Evolutionary conservation across 2,888 invertebrate species (phyloP).

Genomic region (Allacma fusca): DNA sequence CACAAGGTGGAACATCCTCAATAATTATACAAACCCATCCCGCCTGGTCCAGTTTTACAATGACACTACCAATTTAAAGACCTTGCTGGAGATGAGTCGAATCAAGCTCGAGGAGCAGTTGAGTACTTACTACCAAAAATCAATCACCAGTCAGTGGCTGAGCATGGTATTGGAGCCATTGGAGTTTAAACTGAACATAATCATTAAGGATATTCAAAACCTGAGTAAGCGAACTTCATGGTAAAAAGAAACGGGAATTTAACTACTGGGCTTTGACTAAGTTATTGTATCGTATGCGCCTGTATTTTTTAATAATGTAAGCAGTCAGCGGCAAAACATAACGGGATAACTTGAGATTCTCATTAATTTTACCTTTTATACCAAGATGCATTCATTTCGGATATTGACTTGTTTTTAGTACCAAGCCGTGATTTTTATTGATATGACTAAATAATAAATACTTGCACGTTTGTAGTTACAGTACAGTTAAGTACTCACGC

Average conservation of each 20-base stretch:
- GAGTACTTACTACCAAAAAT: conserved; percentile 23
- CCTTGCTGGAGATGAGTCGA: conserved; percentile 27
- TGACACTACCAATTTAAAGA: conserved; percentile 26
- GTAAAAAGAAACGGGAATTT: background rate
- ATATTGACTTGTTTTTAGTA: no score
- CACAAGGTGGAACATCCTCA: conserved; percentile 75
- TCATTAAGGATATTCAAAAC: conserved; percentile 21
- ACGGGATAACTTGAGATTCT: no score
- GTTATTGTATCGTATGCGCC: background rate
- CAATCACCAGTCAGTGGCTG: conserved; percentile 22
- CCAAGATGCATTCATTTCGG: no score
- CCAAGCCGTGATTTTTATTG: no score
- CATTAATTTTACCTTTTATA: no score
- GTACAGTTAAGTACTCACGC: no score
- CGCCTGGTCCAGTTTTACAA: conserved; percentile 66
- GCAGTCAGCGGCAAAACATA: no score
- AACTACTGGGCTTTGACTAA: background rate
- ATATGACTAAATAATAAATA: no score
- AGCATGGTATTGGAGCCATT: conserved; percentile 33
- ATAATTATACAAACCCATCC: conserved; percentile 74
- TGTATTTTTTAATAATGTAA: no score
- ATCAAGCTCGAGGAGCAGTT: conserved; percentile 26
- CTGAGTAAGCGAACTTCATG: conserved; percentile 34
- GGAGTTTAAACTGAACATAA: conserved; percentile 13
- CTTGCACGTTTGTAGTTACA: no score